Base-by-base conservation (phyloP, 2,797 vertebrate species). In the Sebastes vulpes region DNA sequence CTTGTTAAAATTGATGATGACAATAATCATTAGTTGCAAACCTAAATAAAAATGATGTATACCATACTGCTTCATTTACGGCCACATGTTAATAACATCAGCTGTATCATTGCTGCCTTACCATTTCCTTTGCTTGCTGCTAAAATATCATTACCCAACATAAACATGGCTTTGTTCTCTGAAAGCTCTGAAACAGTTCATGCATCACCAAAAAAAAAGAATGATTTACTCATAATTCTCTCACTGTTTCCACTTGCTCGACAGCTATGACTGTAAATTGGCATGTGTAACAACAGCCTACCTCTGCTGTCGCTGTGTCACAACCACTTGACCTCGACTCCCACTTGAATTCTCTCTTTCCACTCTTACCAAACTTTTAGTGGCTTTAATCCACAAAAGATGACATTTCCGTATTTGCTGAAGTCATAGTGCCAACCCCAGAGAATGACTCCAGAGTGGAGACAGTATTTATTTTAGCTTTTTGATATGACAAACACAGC, bases 401-500 rank as follows among this genome's bases (percentile, higher is more conserved):
- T 67, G 61, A n/a, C 29, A 79, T 73, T 73, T 69, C 61, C 1
- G 3, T 60, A 64, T 80, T 77, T 77, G 50, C 56, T 70, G 1
- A 42, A 78, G 63, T 75, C 69, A 35, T 6, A 14, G n/a, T 63
- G 46, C 58, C 61, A 68, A 42, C 23, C n/a, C 21, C 18, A 31
- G 48, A 65, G 10, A 74, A 71, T 23, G 60, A 79, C 38, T 79
- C 12, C 21, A 56, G 38, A 64, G 29, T 42, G 8, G 56, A 77
- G 42, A 57, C 14, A 20, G 16, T 48, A 18, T 71, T 70, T 81
- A 52, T 68, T 72, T 70, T 54, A 32, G 20, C n/a, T 46, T 82
- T 69, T 69, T 75, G 58, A 75, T 63, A 26, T 65, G 71, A 72
- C 35, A 73, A 70, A 58, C 26, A 21, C 60, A 73, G 21, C 52